Evolutionary conservation across 2,113 vertebrate genomes (phyloP).

Genomic region (Chauna torquata): DNA sequence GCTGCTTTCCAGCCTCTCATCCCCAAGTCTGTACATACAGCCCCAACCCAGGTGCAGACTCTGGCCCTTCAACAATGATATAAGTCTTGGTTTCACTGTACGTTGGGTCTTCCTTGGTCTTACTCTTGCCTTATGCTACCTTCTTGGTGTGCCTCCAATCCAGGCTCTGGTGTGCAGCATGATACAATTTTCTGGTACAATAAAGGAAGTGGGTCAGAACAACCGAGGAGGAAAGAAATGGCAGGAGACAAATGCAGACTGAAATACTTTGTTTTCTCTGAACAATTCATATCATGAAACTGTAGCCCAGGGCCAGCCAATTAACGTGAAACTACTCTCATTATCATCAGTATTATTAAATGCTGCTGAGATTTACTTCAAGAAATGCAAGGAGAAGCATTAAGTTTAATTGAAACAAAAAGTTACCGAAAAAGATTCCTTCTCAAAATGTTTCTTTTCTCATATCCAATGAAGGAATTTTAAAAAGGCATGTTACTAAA

Average conservation of each 20-base stretch:
- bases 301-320: background rate
- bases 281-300: background rate
- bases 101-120: background rate
- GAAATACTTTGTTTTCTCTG: background rate
- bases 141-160: background rate
- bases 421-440: background rate
- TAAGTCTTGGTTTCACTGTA: background rate
- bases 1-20: too few species aligned
- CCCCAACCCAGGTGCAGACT: too few species aligned
- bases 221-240: background rate
- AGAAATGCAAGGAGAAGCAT: background rate
- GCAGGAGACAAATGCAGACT: background rate
- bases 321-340: background rate
- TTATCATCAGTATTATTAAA: background rate
- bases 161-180: background rate
- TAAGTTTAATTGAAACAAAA: background rate
- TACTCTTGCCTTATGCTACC: background rate
- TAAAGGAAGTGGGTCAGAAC: background rate
- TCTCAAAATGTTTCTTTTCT: background rate
- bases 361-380: background rate
- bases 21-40: too few species aligned
- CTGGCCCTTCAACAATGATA: background rate
- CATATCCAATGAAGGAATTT: background rate
- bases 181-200: background rate
- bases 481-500: background rate